Percentiles rank a stretch among this genome's conserved stretches.
Evolutionary conservation across 1,140 invertebrate genomes (phyloP).

Genomic region (Laodelphax striatellus): DNA sequence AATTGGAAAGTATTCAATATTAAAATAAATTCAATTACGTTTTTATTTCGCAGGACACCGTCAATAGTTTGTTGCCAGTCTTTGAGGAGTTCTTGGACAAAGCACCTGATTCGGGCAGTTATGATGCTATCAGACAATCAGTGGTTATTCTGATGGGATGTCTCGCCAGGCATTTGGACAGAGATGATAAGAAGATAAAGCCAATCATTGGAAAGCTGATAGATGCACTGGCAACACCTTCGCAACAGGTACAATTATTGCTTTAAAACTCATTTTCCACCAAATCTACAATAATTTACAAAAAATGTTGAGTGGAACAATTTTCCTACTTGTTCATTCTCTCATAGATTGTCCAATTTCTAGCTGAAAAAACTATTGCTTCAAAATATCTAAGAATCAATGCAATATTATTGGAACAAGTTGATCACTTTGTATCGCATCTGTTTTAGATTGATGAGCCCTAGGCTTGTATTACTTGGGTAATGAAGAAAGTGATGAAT

Average conservation of each 20-base stretch:
- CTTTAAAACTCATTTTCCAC: background rate
- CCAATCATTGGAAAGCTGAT: slow-evolving; percentile 88
- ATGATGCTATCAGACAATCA: slow-evolving; percentile 86
- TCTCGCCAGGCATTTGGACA: slow-evolving; percentile 87
- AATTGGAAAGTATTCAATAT: too few relatives aligned
- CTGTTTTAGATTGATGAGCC: too few relatives aligned
- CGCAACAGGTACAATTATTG: slow-evolving; percentile 59
- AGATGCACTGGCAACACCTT: slow-evolving; percentile 86
- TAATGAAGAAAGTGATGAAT: too few relatives aligned
- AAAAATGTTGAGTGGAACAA: too few relatives aligned
- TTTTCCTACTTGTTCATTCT: too few relatives aligned
- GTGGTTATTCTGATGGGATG: slow-evolving; percentile 96
- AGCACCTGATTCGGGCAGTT: slow-evolving; percentile 79
- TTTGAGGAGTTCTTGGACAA: slow-evolving; percentile 86
- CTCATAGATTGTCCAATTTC: too few relatives aligned
- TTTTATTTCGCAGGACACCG: slow-evolving; percentile 37
- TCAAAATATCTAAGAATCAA: too few relatives aligned
- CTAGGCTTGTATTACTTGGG: too few relatives aligned
- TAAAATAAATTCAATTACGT: too few relatives aligned
- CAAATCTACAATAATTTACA: slow-evolving; percentile 2
- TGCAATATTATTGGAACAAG: too few relatives aligned
- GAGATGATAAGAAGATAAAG: slow-evolving; percentile 73
- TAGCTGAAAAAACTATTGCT: too few relatives aligned
- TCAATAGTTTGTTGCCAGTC: slow-evolving; percentile 66
- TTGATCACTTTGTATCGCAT: too few relatives aligned